phyloP scores from a whole-genome alignment of 1,140 invertebrate species.

The Euura saliciscinereae region DNA sequence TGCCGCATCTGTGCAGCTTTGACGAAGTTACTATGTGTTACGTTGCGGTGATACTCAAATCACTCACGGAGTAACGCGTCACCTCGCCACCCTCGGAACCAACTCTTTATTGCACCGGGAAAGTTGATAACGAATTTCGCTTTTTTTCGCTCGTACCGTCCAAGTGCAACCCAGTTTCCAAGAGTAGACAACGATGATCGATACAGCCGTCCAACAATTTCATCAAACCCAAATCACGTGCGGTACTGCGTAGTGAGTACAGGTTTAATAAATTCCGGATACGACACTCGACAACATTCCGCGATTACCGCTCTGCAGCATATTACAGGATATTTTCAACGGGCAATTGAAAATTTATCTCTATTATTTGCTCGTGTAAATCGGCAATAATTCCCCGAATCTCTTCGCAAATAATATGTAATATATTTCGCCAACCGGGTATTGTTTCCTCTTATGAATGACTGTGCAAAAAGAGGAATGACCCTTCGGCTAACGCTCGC shows the following conservation, averaged over 20 bases:
- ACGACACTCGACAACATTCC: conserved; percentile 35
- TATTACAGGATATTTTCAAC: no score
- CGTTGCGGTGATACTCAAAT: conserved; percentile 53
- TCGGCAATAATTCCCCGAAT: no score
- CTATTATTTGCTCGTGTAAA: no score
- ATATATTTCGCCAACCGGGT: background rate
- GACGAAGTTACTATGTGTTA: conserved; percentile 44
- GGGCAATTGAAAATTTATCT: no score
- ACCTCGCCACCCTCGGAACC: background rate
- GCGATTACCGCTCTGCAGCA: conserved; percentile 28
- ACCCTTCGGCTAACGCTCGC: background rate
- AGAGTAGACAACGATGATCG: conserved; percentile 31
- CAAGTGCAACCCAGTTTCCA: background rate
- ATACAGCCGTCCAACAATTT: conserved; percentile 28
- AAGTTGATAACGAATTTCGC: conserved; percentile 26
- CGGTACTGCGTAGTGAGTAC: no score
- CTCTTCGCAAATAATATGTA: background rate
- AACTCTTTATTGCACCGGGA: conserved; percentile 39
- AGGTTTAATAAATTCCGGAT: no score
- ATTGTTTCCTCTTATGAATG: conserved; percentile 43
- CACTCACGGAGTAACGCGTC: conserved; percentile 38
- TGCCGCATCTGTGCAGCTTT: conserved; percentile 55
- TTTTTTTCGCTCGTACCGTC: conserved; percentile 32
- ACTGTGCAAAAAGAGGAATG: conserved; percentile 41
- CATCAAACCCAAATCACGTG: conserved; percentile 26